A percentile compares a stretch with the other conserved stretches of the same genome.
phyloP scores from a whole-genome alignment of 2,888 invertebrate genomes.

The Cepaea hortensis region DNA sequence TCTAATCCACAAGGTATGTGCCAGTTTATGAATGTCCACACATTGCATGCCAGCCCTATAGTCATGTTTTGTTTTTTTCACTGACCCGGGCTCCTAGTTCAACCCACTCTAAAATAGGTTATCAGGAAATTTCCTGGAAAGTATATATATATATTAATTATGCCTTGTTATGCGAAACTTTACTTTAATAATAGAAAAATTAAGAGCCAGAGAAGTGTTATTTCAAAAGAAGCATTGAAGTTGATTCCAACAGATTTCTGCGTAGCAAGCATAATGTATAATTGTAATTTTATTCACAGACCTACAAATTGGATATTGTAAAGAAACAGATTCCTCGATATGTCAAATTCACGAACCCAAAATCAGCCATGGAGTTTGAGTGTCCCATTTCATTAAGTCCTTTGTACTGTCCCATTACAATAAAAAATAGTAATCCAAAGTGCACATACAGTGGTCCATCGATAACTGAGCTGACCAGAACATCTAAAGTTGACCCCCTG shows the following conservation, averaged over 20 bases:
- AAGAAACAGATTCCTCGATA: conserved; percentile 71
- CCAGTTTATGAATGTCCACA: too few species aligned
- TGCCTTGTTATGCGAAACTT: too few species aligned
- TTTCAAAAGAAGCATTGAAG: not conserved
- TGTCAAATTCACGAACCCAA: conserved; percentile 67
- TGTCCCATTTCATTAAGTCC: conserved; percentile 73
- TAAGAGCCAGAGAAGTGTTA: not conserved
- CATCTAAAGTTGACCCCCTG: conserved; percentile 72
- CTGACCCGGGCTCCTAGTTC: too few species aligned
- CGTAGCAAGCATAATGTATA: not conserved
- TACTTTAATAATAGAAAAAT: not conserved
- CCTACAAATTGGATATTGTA: conserved; percentile 64
- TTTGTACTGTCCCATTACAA: conserved; percentile 71
- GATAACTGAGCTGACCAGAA: conserved; percentile 71
- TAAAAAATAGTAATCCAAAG: conserved; percentile 69
- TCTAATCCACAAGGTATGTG: too few species aligned
- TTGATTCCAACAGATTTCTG: not conserved
- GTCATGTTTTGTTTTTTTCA: too few species aligned
- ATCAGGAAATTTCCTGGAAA: too few species aligned
- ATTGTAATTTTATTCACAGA: conserved; percentile 58
- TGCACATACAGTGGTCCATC: conserved; percentile 72
- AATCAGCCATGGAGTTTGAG: conserved; percentile 66
- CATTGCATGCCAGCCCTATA: too few species aligned
- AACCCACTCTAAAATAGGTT: too few species aligned
- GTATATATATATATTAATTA: too few species aligned